These are phyloP conservation scores for Adineta ricciae DNA, from an alignment of 2,888 invertebrate species.

Conservation along the genomic window DNA sequence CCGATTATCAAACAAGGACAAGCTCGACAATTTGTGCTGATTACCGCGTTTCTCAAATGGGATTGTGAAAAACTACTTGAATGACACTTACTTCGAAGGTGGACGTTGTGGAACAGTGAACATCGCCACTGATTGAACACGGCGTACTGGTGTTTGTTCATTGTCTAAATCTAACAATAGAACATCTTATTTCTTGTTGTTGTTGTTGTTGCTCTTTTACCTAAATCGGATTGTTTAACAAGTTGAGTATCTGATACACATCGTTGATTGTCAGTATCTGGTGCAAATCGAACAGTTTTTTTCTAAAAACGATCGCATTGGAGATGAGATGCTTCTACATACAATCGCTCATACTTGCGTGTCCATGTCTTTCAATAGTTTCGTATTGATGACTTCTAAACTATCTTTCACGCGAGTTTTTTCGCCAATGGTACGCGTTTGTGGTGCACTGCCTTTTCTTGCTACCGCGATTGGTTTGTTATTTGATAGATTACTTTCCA, in stretches of 20 bases:
- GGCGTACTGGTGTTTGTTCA: neutral
- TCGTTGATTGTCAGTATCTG: neutral
- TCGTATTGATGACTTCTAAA: neutral
- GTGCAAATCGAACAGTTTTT: conserved; percentile 12
- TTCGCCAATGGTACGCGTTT: neutral
- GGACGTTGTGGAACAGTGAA: neutral
- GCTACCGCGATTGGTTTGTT: neutral
- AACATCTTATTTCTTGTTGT: neutral
- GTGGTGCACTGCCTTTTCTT: neutral
- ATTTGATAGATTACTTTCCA: neutral
- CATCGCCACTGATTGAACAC: neutral
- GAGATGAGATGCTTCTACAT: too few relatives aligned
- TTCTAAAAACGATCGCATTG: neutral
- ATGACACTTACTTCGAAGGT: neutral
- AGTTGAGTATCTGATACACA: conserved; percentile 9
- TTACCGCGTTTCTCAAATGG: neutral
- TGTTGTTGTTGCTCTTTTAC: neutral
- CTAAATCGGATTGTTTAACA: neutral
- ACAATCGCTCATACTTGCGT: neutral
- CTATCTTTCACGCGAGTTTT: neutral
- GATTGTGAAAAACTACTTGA: neutral
- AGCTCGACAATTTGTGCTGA: neutral
- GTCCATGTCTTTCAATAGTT: neutral
- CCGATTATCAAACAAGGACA: neutral
- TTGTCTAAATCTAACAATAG: neutral